Percentiles rank a stretch among this genome's conserved stretches.
Evolutionary conservation across 2,113 vertebrate genomes (phyloP).

Genomic region (Carlito syrichta): DNA sequence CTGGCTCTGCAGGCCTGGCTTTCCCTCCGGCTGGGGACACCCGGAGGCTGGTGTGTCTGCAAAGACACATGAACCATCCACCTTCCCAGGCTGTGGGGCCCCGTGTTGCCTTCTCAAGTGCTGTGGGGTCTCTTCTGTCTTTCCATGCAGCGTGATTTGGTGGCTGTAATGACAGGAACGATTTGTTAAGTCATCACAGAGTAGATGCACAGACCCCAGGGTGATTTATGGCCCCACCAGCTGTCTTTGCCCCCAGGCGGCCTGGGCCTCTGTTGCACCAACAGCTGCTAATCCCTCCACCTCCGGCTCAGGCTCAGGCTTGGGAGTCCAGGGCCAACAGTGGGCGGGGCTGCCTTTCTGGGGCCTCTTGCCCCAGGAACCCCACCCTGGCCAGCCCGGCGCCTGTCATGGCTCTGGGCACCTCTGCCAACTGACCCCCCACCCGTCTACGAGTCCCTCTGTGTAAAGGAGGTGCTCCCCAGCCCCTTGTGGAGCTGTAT

Average conservation of each 20-base stretch:
- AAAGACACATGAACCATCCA: accelerated
- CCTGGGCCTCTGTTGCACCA: not conserved
- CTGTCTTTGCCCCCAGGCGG: not conserved
- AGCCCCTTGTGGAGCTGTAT: not conserved
- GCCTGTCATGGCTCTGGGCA: not conserved
- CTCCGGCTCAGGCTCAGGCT: not conserved
- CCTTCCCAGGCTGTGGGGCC: not conserved
- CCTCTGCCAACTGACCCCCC: too few relatives aligned
- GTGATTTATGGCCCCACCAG: not conserved
- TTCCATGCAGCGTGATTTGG: not conserved
- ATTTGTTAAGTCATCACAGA: not conserved
- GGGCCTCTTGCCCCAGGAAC: accelerated
- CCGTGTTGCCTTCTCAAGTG: not conserved
- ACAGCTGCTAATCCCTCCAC: not conserved
- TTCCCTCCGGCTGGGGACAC: not conserved
- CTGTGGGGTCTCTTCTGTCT: not conserved
- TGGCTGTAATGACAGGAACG: not conserved
- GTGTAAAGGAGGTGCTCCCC: not conserved
- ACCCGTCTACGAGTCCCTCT: too few relatives aligned
- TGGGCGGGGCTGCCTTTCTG: not conserved
- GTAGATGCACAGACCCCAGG: not conserved
- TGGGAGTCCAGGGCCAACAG: not conserved
- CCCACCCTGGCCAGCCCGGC: not conserved
- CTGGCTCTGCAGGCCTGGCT: not conserved
- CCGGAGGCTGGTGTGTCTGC: accelerated